phyloP scores from a whole-genome alignment of 2,113 vertebrate genomes.

The Loxodonta africana region DNA sequence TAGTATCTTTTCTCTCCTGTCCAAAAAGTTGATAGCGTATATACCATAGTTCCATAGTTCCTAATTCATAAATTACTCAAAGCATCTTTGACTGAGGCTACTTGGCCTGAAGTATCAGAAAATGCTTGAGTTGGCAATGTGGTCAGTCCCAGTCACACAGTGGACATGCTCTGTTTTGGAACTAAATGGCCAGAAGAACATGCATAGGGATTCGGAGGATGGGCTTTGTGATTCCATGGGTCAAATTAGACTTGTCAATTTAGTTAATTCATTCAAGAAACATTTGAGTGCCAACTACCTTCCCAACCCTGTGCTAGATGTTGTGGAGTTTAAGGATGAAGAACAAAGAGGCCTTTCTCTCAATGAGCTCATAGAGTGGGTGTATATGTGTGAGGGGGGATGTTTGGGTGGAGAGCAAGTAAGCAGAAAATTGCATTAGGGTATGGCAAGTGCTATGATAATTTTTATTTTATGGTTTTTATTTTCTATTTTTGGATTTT shows the following conservation, averaged over 20 bases:
- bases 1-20: neutral
- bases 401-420: neutral
- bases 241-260: neutral
- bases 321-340: neutral
- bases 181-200: neutral
- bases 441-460: neutral
- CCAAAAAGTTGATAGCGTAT: neutral
- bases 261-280: neutral
- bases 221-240: neutral
- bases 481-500: slow-evolving; percentile 38
- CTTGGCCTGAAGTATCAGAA: slow-evolving; percentile 15
- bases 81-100: neutral
- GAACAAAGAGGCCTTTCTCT: neutral
- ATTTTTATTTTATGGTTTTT: slow-evolving; percentile 18
- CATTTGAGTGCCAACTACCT: neutral
- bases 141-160: neutral
- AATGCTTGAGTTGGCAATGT: neutral
- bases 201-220: neutral
- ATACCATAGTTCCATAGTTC: neutral
- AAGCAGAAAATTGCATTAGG: neutral
- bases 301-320: neutral
- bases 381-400: neutral
- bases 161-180: neutral
- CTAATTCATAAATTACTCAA: neutral
- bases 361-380: neutral